These are phyloP conservation scores for Orussus abietinus DNA, from an alignment of 1,140 invertebrate species.

Conservation along the genomic window DNA sequence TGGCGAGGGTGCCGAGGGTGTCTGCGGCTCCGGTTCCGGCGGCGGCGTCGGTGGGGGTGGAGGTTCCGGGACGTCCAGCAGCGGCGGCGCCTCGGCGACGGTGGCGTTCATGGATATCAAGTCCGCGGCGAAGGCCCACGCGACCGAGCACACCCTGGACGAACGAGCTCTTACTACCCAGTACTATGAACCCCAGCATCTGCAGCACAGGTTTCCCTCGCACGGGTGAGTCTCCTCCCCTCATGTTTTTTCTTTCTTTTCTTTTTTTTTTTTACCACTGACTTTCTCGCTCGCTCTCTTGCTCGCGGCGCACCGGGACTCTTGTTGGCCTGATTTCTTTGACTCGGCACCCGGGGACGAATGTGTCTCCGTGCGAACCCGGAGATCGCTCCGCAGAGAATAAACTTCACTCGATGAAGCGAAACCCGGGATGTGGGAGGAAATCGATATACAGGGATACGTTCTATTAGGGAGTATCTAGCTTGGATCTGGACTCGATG, in stretches of 20 bases:
- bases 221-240: constrained; percentile 39
- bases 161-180: constrained; percentile 82
- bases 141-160: constrained; percentile 83
- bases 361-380: too few relatives aligned
- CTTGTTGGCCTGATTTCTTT: too few relatives aligned
- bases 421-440: too few relatives aligned
- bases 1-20: constrained; percentile 43
- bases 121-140: constrained; percentile 89
- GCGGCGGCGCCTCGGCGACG: constrained; percentile 65
- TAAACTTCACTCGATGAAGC: too few relatives aligned
- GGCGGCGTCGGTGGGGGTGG: constrained; percentile 47
- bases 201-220: constrained; percentile 51
- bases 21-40: constrained; percentile 29
- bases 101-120: constrained; percentile 97
- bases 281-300: neutral
- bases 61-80: constrained; percentile 59
- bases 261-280: neutral
- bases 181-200: constrained; percentile 80
- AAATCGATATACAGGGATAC: too few relatives aligned
- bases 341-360: too few relatives aligned
- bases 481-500: too few relatives aligned
- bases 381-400: too few relatives aligned
- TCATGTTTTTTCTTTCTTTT: constrained; percentile 5
- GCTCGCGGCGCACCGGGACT: too few relatives aligned
- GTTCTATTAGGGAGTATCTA: too few relatives aligned